Evolutionary conservation across 2,797 vertebrate species (phyloP), one percentile per base, ranked within the genome.

Genomic region (Xenopus petersii): DNA sequence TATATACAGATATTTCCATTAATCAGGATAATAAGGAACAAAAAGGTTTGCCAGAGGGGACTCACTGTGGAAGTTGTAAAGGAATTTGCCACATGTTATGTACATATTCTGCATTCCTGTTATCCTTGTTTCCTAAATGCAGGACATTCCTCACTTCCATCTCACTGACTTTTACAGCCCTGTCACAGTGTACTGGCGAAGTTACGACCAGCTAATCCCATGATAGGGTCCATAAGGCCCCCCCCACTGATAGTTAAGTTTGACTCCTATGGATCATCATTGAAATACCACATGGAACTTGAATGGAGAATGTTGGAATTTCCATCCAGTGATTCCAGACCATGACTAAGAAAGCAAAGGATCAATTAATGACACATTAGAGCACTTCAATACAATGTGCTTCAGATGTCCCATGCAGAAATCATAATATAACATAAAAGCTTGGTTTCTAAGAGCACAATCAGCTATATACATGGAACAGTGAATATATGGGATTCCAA

Each of bases 151-250:
- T 74, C 77, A 79, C 69, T 62, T 47, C 62, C 66, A 70, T 79
- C 71, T 70, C 67, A 70, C 61, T 61, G 71, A 66, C 66, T 79
- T 79, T 79, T 79, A 79, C 71, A 70, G 55, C 71, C 67, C 49
- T 74, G 77, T 70, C 77, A 73, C 33, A 70, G 67, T 61, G 17
- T 66, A 79, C 60, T 59, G 64, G 71, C 59, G 55, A 70, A 74
- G 77, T 79, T 79, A 79, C 62, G 67, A 74, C 66, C 54, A 79
- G 62, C 71, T 74, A 74, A 79, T 79, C 67, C 71, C 77, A 62
- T 74, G 77, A 79, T 79, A 58, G 60, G 71, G 77, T 79, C 77
- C 77, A 79, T 79, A 79, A 79, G 77, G 77, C 77, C 77, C 76
- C 76, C 76, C 71, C 49, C 77, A 74, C 70, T 79, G 77, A 74